These are phyloP conservation scores for Rugalucina vietnamica DNA, from an alignment of 2,888 invertebrate species.

Conservation along the genomic window DNA sequence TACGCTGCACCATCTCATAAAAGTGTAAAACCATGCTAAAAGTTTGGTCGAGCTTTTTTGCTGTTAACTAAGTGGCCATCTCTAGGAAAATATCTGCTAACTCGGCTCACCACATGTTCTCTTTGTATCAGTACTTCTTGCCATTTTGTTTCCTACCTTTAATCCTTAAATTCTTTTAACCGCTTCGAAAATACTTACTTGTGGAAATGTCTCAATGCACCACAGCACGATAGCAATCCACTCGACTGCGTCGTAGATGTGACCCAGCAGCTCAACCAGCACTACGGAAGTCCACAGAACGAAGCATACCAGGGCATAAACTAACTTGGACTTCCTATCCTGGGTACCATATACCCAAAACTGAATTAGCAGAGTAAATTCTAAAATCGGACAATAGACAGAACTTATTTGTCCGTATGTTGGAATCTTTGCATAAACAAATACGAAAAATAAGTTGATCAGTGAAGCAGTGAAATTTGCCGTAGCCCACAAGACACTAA, in stretches of 20 bases:
- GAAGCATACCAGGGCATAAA: constrained; percentile 52
- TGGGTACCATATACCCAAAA: constrained; percentile 63
- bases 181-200: constrained; percentile 63
- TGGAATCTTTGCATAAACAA: constrained; percentile 58
- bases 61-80: no score
- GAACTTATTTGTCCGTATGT: constrained; percentile 66
- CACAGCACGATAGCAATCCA: constrained; percentile 68
- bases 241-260: constrained; percentile 47
- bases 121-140: no score
- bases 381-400: constrained; percentile 67
- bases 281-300: constrained; percentile 60
- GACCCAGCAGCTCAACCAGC: constrained; percentile 49
- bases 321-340: constrained; percentile 31
- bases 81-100: no score
- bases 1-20: no score
- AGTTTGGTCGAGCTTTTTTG: no score
- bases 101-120: no score
- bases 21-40: no score
- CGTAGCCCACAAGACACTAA: constrained; percentile 69
- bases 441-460: constrained; percentile 69
- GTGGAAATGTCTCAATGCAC: constrained; percentile 70
- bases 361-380: constrained; percentile 63
- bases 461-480: constrained; percentile 70
- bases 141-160: no score
- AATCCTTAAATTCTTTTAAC: no score